These are phyloP conservation scores for Steatornis caripensis DNA, from an alignment of 2,113 vertebrate species.

Conservation along the genomic window DNA sequence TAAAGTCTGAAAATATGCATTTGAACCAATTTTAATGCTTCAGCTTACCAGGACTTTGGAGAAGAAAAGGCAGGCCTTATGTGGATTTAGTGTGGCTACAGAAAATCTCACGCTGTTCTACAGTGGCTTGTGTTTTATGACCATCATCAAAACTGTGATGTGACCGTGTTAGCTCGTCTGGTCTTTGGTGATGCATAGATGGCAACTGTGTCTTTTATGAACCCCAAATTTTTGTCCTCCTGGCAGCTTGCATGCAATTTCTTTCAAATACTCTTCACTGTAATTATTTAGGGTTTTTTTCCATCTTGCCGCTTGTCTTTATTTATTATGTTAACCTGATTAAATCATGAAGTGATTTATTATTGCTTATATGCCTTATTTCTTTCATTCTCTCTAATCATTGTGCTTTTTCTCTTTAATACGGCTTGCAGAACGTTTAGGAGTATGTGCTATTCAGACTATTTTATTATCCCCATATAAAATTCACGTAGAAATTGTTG, in stretches of 20 bases:
- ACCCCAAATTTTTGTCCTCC: background rate
- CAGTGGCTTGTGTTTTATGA: background rate
- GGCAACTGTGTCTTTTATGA: background rate
- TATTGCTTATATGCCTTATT: slow-evolving; percentile 27
- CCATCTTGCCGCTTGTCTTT: background rate
- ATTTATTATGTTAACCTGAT: slow-evolving; percentile 28
- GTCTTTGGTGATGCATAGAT: background rate
- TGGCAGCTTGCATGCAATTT: background rate
- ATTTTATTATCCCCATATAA: slow-evolving; percentile 1
- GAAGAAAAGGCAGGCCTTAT: background rate
- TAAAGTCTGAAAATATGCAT: background rate
- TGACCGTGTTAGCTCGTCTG: background rate
- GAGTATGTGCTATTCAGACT: background rate
- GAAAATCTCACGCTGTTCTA: background rate
- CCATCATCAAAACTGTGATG: background rate
- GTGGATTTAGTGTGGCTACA: background rate
- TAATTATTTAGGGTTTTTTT: background rate
- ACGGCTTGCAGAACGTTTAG: slow-evolving; percentile 14
- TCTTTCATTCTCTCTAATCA: slow-evolving; percentile 39
- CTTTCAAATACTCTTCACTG: background rate
- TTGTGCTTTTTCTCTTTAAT: background rate
- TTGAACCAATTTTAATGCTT: background rate
- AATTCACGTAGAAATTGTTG: slow-evolving; percentile 35
- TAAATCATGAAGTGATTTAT: slow-evolving; percentile 45
- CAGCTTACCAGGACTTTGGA: background rate